Evolutionary conservation across 2,113 vertebrate genomes (phyloP), one percentile per base, ranked within the genome.

Genomic region (Myxocyprinus asiaticus): DNA sequence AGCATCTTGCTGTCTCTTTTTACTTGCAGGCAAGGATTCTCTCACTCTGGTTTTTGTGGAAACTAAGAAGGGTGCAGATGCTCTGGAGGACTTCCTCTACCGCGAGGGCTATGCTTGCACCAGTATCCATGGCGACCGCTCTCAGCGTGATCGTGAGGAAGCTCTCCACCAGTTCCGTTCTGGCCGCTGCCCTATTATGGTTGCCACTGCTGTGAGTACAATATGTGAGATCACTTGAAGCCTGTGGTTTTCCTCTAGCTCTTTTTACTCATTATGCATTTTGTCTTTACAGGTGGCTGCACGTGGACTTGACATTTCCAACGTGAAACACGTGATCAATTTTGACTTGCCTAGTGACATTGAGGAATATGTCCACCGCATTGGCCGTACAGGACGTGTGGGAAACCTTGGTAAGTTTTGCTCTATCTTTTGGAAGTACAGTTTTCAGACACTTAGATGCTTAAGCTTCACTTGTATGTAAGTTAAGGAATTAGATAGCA

Each of bases 341-440:
- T 99, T 99, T 33, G 98, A 99, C 84, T 90, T 99, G 88, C 98
- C 98, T 63, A 99, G 98, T 83, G 98, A 99, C 89, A 99, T 99
- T 82, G 98, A 99, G 84, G 98, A 99, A 81, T 99, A 99, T 0
- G 97, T 99, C 58, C 97, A 99, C 88, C 95, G 98, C 85, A 99
- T 99, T 85, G 98, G 98, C 77, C 97, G 97, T 92, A 99, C 98
- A 56, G 97, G 98, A 74, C 95, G 97, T 89, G 98, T 99, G 72
- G 98, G 97, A 83, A 99, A 99, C 85, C 96, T 99, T 9, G 98
- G 97, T 97, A 87, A 76, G 91, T 81, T 74, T 22, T 15, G 0
- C 12, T 0, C 4, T 62, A 2, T 0, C 33, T 7, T 65, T 11
- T 4, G 0, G 33, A n/a, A 33, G 22, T 33, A 33, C 22, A 33